Base-by-base conservation (phyloP, 2,888 invertebrate species). In the Homarus gammarus region DNA sequence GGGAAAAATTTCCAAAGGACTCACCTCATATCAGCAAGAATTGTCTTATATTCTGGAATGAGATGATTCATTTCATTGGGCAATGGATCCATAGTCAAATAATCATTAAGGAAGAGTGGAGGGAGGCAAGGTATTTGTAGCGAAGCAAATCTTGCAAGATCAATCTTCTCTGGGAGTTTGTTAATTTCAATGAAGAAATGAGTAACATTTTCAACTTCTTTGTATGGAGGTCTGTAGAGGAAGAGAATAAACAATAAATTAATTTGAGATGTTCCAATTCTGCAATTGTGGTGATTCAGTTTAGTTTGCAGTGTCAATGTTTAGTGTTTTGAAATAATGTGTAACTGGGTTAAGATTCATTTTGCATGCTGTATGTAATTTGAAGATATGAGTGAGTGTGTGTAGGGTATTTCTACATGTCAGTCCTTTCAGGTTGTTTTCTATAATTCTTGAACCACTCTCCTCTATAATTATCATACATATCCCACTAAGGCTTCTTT, bases 131-230 rank as follows among this genome's bases (percentile, higher is more conserved):
- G 95, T 27, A 91, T 88, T 33, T 78, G 56, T 1, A 33, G 61
- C 3, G 73, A 64, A 27, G 90, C 92, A 40, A 90, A 92, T 38
- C 70, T 33, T 2, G 90, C 89, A 49, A 92, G n/a, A 22, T 92
- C 92, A 33, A 89, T 64, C 61, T 89, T 89, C 18, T 85, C 85
- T 40, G 64, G n/a, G 22, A 73, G 64, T 44, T 91, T 87, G 88
- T 93, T 92, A 92, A 95, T 92, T 93, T 97, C 97, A 33, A 96
- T 94, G 92, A 97, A 95, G 93, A 96, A 97, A 92, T 97, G 96
- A 0, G 96, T 96, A 18, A 96, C 95, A 92, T 94, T 94, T 0
- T 95, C 94, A 5, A 93, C 92, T 83, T 95, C 94, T 12, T 94
- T 94, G 93, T 95, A 96, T 0, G 96, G 96, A 0, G 96, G 93